Evolutionary conservation across 30 jellyfish, hydroid and myxozoan species (phyloP).

Genomic region (Cassiopea xamachana): DNA sequence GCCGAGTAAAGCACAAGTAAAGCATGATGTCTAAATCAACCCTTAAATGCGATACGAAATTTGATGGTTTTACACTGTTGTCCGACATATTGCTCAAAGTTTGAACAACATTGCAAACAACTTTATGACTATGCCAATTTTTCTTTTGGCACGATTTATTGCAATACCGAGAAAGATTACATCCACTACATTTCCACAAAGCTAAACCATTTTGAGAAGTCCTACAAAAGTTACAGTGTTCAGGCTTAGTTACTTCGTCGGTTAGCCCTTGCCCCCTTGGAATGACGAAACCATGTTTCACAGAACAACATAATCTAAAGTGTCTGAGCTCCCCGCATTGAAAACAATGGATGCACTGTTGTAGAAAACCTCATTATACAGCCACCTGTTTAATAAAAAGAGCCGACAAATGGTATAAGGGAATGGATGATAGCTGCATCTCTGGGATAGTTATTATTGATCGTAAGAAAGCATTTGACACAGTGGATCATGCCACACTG

Average conservation of each 20-base stretch:
- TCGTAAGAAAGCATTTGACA: too few relatives aligned
- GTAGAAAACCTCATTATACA: background rate
- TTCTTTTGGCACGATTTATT: constrained; percentile 58
- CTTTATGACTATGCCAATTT: constrained; percentile 65
- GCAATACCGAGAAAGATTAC: constrained; percentile 34
- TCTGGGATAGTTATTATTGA: too few relatives aligned
- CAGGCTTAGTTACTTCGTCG: background rate
- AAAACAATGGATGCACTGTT: background rate
- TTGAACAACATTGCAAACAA: constrained; percentile 47
- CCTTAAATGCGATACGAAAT: constrained; percentile 34
- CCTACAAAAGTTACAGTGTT: background rate
- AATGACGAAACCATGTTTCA: background rate
- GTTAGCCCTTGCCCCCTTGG: background rate
- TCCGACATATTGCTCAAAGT: constrained; percentile 22
- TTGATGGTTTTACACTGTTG: background rate
- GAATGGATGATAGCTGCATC: too few relatives aligned
- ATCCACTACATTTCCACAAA: background rate
- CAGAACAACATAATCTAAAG: background rate
- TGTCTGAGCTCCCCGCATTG: background rate
- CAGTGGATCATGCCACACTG: too few relatives aligned
- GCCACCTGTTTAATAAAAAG: too few relatives aligned
- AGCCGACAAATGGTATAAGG: too few relatives aligned
- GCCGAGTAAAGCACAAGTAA: too few relatives aligned
- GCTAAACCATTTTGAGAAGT: background rate
- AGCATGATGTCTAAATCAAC: too few relatives aligned